Evolutionary conservation across 2,888 invertebrate species (phyloP).

Genomic region (Dasysyrphus albostriatus): DNA sequence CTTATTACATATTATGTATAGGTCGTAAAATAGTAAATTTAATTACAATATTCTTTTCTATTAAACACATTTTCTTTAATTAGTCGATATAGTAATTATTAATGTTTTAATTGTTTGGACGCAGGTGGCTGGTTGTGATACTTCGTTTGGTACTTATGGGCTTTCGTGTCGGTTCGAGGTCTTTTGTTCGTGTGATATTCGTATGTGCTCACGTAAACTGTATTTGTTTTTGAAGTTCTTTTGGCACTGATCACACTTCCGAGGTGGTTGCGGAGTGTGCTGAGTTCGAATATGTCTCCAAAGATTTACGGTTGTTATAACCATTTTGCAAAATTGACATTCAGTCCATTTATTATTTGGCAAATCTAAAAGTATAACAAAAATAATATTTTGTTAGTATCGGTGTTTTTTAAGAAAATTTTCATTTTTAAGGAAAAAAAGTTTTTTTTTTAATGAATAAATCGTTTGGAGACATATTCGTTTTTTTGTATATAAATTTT

Average conservation of each 20-base stretch:
- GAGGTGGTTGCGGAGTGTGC: slow-evolving; percentile 84
- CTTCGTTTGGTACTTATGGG: slow-evolving; percentile 60
- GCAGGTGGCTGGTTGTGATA: slow-evolving; percentile 71
- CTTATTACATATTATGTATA: slow-evolving; percentile 31
- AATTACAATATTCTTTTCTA: slow-evolving; percentile 34
- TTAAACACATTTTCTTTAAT: slow-evolving; percentile 54
- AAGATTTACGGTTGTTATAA: slow-evolving; percentile 84
- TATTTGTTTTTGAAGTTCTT: slow-evolving; percentile 84
- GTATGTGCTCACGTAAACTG: slow-evolving; percentile 83
- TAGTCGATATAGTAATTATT: slow-evolving; percentile 15
- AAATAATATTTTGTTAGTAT: slow-evolving; percentile 77
- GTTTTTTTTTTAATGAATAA: slow-evolving; percentile 51
- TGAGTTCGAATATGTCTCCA: slow-evolving; percentile 85
- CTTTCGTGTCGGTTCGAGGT: slow-evolving; percentile 74
- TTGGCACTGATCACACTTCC: slow-evolving; percentile 84
- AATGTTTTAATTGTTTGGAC: slow-evolving; percentile 64
- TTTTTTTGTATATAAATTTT: slow-evolving; percentile 3
- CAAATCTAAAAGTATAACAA: slow-evolving; percentile 84
- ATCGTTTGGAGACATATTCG: slow-evolving; percentile 84
- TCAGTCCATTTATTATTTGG: slow-evolving; percentile 84
- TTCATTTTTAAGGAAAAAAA: slow-evolving; percentile 38
- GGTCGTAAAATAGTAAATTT: slow-evolving; percentile 20
- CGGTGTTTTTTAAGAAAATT: slow-evolving; percentile 63
- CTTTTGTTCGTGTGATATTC: slow-evolving; percentile 84
- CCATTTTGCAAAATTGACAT: slow-evolving; percentile 85